Conservation (phyloP, 2,113 vertebrate genomes). For the Leuciscus idus region DNA sequence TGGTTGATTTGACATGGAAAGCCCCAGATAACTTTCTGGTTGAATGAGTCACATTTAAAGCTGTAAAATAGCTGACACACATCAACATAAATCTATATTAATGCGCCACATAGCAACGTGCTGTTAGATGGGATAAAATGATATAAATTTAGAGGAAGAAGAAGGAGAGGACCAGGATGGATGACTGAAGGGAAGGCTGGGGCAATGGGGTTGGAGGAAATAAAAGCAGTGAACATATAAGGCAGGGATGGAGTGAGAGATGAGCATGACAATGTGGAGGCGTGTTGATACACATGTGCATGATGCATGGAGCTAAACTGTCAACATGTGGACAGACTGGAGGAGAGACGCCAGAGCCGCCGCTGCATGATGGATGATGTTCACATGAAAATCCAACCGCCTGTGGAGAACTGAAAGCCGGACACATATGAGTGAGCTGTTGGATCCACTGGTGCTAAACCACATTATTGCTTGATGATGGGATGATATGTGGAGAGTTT, state of each 20-base stretch:
- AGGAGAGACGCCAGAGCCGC: background rate
- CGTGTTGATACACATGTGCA: constrained; percentile 23
- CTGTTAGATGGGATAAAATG: background rate
- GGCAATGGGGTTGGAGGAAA: background rate
- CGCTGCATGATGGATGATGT: constrained; percentile 10
- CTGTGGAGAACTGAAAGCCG: background rate
- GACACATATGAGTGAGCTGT: background rate
- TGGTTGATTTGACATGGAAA: too few relatives aligned
- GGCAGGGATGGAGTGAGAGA: background rate
- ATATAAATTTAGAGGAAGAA: constrained; percentile 1
- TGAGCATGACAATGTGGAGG: constrained; percentile 19
- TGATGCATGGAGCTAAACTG: constrained; percentile 5
- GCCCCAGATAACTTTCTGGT: too few relatives aligned
- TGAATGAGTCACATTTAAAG: constrained; percentile 10
- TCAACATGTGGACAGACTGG: constrained; percentile 24
- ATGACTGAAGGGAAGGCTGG: background rate
- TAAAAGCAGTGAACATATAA: constrained; percentile 5
- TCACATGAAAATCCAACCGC: background rate
- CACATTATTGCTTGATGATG: background rate
- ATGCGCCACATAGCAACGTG: background rate
- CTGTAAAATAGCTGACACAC: background rate
- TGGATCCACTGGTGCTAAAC: background rate
- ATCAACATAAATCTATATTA: background rate
- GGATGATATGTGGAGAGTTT: background rate
- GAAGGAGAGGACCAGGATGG: background rate